Percentiles rank a stretch among this genome's conserved stretches.
Conservation (phyloP, 2,113 vertebrate species). For the Ondatra zibethicus region DNA sequence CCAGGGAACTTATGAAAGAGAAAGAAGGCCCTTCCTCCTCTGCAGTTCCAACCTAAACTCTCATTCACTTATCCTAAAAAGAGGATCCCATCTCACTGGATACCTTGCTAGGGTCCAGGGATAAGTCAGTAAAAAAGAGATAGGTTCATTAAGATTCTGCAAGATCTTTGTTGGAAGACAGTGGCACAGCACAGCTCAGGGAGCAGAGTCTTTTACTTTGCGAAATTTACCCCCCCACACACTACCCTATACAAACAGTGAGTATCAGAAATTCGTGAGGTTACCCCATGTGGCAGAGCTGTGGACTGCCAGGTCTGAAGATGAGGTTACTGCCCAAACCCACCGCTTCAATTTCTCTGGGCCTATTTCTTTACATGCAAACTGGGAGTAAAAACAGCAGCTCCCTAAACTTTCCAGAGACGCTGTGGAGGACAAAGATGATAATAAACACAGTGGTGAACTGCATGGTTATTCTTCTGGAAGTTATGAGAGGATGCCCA, state of each 20-base stretch:
- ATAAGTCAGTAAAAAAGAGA: background rate
- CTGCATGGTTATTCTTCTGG: background rate
- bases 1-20: background rate
- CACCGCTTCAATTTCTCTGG: background rate
- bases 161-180: background rate
- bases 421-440: background rate
- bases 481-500: background rate
- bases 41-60: background rate
- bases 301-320: background rate
- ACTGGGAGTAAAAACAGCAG: background rate
- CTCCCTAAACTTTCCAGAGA: background rate
- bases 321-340: background rate
- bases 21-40: background rate
- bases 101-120: background rate
- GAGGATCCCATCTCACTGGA: background rate
- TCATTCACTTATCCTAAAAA: background rate
- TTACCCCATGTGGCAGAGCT: accelerated
- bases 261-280: background rate
- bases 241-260: background rate
- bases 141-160: background rate
- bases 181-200: background rate
- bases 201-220: background rate
- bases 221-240: background rate
- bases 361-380: background rate
- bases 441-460: background rate